A percentile compares a stretch with the other conserved stretches of the same genome.
These are phyloP conservation scores for Talpa occidentalis DNA, from an alignment of 2,113 vertebrate species.

Conservation along the genomic window DNA sequence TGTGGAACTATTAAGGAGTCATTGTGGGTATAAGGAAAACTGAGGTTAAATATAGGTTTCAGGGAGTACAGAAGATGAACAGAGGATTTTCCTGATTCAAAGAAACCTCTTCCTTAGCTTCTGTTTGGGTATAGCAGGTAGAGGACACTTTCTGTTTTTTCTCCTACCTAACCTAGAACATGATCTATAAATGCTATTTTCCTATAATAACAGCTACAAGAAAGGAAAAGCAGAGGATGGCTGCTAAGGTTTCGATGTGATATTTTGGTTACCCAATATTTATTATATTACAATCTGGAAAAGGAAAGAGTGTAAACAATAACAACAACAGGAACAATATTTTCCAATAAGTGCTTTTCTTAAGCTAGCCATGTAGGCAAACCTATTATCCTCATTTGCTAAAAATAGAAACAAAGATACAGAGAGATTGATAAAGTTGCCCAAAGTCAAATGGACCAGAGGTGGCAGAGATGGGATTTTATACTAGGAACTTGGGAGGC, in stretches of 20 bases:
- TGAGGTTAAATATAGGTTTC: neutral
- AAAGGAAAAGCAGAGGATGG: neutral
- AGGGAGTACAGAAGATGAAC: neutral
- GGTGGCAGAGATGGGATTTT: neutral
- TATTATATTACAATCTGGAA: neutral
- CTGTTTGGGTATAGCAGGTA: neutral
- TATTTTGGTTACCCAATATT: neutral
- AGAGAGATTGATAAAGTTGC: neutral
- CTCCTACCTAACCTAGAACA: neutral
- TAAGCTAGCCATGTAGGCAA: neutral
- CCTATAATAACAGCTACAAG: neutral
- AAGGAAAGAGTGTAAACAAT: neutral
- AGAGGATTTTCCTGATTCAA: neutral
- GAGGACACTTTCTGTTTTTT: neutral
- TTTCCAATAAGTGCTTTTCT: neutral
- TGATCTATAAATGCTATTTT: neutral
- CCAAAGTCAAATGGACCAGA: neutral
- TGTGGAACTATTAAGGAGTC: neutral
- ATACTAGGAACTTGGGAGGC: neutral
- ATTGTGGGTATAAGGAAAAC: neutral
- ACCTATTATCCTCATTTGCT: slow-evolving; percentile 25
- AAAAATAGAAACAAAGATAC: neutral
- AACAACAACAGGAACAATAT: neutral
- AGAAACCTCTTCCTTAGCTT: neutral
- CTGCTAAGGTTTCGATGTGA: neutral